phyloP scores from a whole-genome alignment of 2,797 vertebrate genomes.

The Pitangus sulphuratus region DNA sequence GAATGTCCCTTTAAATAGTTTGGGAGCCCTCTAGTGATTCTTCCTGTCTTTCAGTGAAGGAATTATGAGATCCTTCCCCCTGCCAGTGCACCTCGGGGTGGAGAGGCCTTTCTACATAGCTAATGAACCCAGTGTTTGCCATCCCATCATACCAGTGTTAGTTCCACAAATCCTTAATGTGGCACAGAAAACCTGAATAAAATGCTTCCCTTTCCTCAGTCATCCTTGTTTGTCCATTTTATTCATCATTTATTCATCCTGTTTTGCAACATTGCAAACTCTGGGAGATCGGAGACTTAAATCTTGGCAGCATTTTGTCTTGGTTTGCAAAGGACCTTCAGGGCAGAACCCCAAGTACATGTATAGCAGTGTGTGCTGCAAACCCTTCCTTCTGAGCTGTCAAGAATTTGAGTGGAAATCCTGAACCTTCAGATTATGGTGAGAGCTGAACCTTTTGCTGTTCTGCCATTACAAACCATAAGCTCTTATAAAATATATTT shows the following conservation, averaged over 20 bases:
- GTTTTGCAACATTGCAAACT: background rate
- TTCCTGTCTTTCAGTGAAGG: background rate
- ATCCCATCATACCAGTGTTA: background rate
- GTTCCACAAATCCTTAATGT: background rate
- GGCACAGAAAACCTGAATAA: background rate
- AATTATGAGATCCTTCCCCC: background rate
- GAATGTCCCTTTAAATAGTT: slow-evolving; percentile 68
- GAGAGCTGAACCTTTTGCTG: slow-evolving; percentile 48
- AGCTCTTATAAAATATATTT: slow-evolving; percentile 69
- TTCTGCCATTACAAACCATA: slow-evolving; percentile 49
- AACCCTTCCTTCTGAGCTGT: background rate
- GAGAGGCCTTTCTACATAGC: background rate
- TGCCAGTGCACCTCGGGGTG: background rate
- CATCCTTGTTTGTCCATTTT: background rate
- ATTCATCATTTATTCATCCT: background rate
- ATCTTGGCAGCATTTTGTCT: background rate
- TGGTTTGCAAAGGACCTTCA: background rate
- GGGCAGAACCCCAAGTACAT: background rate
- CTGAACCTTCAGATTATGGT: background rate
- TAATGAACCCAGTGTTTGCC: background rate
- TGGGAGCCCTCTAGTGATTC: slow-evolving; percentile 70
- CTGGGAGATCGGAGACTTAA: background rate
- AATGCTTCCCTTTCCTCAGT: background rate
- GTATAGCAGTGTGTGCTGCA: background rate
- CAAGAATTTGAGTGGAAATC: background rate